Evolutionary conservation across 2,113 vertebrate species (phyloP).

Genomic region (Tragulus kanchil): DNA sequence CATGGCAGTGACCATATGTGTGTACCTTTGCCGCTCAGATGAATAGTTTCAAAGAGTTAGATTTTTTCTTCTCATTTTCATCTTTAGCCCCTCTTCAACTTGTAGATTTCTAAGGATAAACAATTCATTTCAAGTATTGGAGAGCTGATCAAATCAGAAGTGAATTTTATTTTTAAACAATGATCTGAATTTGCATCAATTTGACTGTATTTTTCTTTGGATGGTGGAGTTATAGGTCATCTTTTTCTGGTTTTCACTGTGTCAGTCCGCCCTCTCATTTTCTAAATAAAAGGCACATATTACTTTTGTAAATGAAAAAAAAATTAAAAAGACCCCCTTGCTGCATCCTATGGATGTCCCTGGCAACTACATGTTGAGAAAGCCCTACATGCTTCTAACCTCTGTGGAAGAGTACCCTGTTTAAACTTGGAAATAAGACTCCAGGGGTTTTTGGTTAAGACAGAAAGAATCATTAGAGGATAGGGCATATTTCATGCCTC

Average conservation of each 20-base stretch:
- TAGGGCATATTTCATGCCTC: not conserved
- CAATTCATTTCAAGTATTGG: not conserved
- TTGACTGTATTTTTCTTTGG: not conserved
- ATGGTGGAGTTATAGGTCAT: not conserved
- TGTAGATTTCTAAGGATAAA: not conserved
- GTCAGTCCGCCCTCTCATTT: not conserved
- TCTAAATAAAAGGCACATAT: slow-evolving; percentile 34
- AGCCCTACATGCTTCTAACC: not conserved
- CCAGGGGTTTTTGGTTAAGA: slow-evolving; percentile 23
- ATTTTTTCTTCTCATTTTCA: not conserved
- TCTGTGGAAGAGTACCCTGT: not conserved
- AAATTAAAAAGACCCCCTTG: not conserved
- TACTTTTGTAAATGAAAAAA: slow-evolving; percentile 60
- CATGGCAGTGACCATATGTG: rapidly evolving
- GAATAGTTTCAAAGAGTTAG: not conserved
- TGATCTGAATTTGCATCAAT: not conserved
- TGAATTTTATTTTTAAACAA: slow-evolving; percentile 26
- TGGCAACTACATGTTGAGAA: not conserved
- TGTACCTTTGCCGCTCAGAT: not conserved
- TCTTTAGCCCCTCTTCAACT: slow-evolving; percentile 4
- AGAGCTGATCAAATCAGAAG: not conserved
- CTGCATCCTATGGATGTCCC: not conserved
- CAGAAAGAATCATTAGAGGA: slow-evolving; percentile 1
- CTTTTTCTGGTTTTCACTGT: not conserved
- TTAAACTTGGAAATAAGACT: not conserved